Conservation (phyloP, 1,140 invertebrate species). For the Aricia agestis region DNA sequence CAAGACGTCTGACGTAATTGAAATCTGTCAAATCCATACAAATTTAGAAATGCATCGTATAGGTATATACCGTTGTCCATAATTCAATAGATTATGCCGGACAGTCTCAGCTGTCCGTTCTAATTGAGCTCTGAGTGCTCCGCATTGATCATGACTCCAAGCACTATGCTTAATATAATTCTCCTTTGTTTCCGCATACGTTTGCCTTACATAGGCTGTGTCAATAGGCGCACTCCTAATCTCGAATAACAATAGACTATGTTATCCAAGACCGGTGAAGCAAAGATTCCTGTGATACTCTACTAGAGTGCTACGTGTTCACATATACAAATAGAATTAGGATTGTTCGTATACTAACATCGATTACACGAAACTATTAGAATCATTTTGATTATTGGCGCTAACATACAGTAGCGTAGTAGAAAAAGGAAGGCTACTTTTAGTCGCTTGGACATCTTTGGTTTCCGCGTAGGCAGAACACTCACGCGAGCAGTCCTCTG, state of each 20-base stretch:
- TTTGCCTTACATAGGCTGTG: neutral
- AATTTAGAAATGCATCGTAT: too few species aligned
- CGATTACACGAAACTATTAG: too few species aligned
- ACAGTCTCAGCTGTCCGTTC: neutral
- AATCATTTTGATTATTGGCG: too few species aligned
- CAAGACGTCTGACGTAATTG: too few species aligned
- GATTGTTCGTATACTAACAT: too few species aligned
- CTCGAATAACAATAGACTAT: neutral
- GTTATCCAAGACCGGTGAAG: neutral
- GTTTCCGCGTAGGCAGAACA: too few species aligned
- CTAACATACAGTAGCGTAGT: too few species aligned
- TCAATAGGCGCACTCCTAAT: neutral
- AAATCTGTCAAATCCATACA: too few species aligned
- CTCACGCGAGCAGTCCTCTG: too few species aligned
- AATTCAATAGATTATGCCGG: neutral
- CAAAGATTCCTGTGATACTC: neutral
- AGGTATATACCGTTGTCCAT: neutral
- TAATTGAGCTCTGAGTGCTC: neutral
- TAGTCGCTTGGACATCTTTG: too few species aligned
- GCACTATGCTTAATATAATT: slow-evolving; percentile 3
- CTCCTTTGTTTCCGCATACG: neutral
- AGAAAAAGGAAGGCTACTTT: too few species aligned
- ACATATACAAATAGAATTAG: neutral
- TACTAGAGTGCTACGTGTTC: neutral
- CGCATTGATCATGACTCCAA: neutral